Percentiles rank a stretch among this genome's conserved stretches.
phyloP scores from a whole-genome alignment of 2,113 vertebrate genomes.

The Argyrosomus japonicus region DNA sequence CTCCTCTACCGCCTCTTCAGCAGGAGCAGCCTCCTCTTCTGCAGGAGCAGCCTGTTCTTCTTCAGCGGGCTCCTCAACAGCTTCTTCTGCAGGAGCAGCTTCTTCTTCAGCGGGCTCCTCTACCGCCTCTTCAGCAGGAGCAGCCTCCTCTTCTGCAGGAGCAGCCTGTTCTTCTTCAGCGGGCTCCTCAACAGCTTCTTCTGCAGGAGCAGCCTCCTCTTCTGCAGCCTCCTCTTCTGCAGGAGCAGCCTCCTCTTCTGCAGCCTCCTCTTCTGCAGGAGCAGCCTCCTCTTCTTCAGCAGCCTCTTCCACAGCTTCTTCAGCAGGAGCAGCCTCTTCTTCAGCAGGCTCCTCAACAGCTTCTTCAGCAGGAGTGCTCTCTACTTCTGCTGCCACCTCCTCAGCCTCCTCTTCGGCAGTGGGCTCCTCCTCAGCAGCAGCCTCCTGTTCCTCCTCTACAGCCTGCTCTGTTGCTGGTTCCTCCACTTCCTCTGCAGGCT shows the following conservation, averaged over 20 bases:
- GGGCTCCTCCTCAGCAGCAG: background rate
- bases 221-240: background rate
- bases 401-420: background rate
- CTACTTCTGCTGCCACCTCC: conserved; percentile 10
- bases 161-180: background rate
- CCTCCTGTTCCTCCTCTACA: background rate
- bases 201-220: conserved; percentile 3
- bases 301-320: conserved; percentile 17
- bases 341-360: background rate
- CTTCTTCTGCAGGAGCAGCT: background rate
- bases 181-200: conserved; percentile 19
- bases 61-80: conserved; percentile 35
- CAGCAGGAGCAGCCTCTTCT: conserved; percentile 18
- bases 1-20: conserved; percentile 26
- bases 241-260: background rate
- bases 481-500: background rate
- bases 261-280: background rate
- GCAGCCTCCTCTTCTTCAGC: background rate
- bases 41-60: background rate
- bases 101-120: conserved; percentile 16
- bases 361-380: conserved; percentile 14
- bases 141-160: background rate
- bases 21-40: conserved; percentile 24
- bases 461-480: background rate
- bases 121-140: background rate